Evolutionary conservation across 2,113 vertebrate species (phyloP), one percentile per base, ranked within the genome.

Genomic region (Pao palembangensis): DNA sequence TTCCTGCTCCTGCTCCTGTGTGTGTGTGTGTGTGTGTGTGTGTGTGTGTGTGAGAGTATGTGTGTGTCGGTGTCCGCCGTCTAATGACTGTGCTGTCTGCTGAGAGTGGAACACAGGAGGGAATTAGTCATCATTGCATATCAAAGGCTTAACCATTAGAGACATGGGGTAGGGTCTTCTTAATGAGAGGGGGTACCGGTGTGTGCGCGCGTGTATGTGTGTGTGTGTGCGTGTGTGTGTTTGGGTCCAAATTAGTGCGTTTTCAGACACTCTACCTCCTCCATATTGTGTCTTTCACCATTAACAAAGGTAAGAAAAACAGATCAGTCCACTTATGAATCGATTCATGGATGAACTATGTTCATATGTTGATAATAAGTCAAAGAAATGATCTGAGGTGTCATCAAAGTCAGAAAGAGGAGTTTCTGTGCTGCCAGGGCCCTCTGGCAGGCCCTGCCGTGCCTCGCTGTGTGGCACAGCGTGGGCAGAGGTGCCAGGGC

Each of bases 61-160:
- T 70, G 69, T 64, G 78, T 61, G 73, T 76, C 51, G 50, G 8
- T 80, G 82, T 76, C 64, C 55, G 2, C 19, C 58, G 71, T 71
- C 79, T 88, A 83, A 87, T 85, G 83, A 86, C 78, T 65, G 62
- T 2, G 68, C 69, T 76, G 82, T 84, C 87, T 82, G 76, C 75
- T 41, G 82, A 88, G 87, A 88, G 65, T 42, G 55, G 67, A 82
- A 82, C 81, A 84, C 88, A 84, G 75, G 73, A 78, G 88, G 89
- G 88, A 89, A 90, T 89, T 88, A 88, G 87, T 82, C 80, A 34
- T 87, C 78, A 85, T 90, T 91, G 87, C 87, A 90, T 90, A 91
- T 92, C 89, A 91, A 91, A 91, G 87, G 79, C 59, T 79, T 23
- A 80, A 66, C 72, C 79, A 75, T 88, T 76, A 70, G 82, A 85